These are phyloP conservation scores for Clavelina lepadiformis DNA, from an alignment of 23 tunicate genomes.

Conservation along the genomic window DNA sequence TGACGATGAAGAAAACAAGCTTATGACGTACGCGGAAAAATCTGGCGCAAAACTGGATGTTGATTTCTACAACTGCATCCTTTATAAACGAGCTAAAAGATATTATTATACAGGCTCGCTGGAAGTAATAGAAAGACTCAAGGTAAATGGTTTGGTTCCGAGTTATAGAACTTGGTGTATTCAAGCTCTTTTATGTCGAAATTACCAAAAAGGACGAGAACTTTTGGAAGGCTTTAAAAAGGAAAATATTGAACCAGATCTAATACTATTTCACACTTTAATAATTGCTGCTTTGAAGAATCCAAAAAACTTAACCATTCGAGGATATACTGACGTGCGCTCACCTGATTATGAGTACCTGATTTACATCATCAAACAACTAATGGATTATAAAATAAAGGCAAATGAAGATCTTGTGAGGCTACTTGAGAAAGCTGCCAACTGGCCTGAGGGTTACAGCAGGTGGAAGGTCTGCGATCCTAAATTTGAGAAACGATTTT, in stretches of 20 bases:
- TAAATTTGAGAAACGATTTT: conserved; percentile 4
- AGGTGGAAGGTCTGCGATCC: conserved; percentile 19
- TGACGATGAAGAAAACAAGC: conserved; percentile 23
- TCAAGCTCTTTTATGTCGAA: conserved; percentile 34
- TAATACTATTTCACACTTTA: conserved; percentile 22
- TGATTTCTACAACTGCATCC: conserved; percentile 62
- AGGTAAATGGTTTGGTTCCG: conserved; percentile 15
- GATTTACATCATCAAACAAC: conserved; percentile 22
- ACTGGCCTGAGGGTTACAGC: conserved; percentile 43
- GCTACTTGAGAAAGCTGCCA: conserved; percentile 47
- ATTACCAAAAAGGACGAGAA: conserved; percentile 15
- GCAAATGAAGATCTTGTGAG: conserved; percentile 13
- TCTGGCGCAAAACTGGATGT: conserved; percentile 24
- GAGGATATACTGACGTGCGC: conserved; percentile 28
- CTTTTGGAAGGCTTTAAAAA: conserved; percentile 26
- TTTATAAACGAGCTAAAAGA: conserved; percentile 30
- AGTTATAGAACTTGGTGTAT: conserved; percentile 72
- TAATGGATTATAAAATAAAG: conserved; percentile 12
- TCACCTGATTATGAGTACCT: conserved; percentile 52
- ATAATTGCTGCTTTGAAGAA: conserved; percentile 24
- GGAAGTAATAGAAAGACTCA: conserved; percentile 26
- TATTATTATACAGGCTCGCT: conserved; percentile 2
- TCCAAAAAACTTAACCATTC: neutral
- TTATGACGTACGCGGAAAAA: conserved; percentile 30
- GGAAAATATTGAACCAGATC: conserved; percentile 25